Percentiles rank a stretch among this genome's conserved stretches.
Evolutionary conservation across 2,797 vertebrate species (phyloP).

Genomic region (Somateria mollissima): DNA sequence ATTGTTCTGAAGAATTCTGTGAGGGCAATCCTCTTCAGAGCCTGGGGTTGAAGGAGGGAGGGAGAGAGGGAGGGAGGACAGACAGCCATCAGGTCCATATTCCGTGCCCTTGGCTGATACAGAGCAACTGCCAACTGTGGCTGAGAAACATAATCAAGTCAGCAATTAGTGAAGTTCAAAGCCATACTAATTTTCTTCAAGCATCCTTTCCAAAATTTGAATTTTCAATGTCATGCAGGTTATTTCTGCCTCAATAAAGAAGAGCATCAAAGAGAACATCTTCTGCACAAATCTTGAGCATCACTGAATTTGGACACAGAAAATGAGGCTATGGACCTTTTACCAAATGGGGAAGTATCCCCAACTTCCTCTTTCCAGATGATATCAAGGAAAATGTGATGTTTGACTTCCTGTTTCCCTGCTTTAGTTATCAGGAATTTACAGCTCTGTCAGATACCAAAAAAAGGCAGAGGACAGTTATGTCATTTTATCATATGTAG

Average conservation of each 20-base stretch:
- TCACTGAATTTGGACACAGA: neutral
- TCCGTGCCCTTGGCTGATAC: neutral
- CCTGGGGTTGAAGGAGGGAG: neutral
- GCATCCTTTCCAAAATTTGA: neutral
- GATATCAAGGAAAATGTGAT: neutral
- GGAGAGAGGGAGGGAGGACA: neutral
- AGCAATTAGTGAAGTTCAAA: constrained; percentile 23
- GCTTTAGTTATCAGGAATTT: neutral
- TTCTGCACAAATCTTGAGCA: neutral
- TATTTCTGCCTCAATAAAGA: neutral
- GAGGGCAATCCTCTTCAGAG: neutral
- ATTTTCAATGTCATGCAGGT: neutral
- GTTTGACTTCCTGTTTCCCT: neutral
- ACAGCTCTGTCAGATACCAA: neutral
- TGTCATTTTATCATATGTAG: neutral
- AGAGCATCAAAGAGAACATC: neutral
- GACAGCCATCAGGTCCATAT: neutral
- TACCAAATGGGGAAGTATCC: neutral
- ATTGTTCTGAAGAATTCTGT: neutral
- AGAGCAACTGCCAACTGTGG: neutral
- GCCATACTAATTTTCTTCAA: constrained; percentile 14
- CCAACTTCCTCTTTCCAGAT: neutral
- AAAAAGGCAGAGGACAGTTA: neutral
- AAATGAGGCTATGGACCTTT: neutral
- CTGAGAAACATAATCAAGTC: neutral